Percentiles rank a stretch among this genome's conserved stretches.
Conservation (phyloP, 2,888 invertebrate species). For the Tetropium fuscum region DNA sequence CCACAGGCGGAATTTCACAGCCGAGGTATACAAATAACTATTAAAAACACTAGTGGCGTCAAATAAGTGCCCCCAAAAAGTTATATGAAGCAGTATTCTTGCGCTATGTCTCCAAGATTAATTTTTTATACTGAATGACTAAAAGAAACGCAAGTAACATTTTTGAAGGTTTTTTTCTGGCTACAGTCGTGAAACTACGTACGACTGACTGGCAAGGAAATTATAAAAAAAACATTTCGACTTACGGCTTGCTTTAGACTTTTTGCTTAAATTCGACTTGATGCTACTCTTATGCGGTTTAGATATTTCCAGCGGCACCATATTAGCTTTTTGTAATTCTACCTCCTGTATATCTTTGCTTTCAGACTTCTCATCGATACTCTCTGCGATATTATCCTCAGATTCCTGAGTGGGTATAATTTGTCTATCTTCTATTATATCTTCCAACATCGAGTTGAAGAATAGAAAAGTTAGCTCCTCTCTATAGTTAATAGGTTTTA, state of each 20-base stretch:
- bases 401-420: background rate
- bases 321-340: background rate
- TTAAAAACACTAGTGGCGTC: too few relatives aligned
- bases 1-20: too few relatives aligned
- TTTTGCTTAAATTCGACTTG: background rate
- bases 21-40: too few relatives aligned
- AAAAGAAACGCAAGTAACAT: too few relatives aligned
- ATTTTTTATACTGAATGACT: too few relatives aligned
- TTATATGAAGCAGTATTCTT: too few relatives aligned
- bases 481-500: conserved; percentile 38
- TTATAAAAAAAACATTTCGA: background rate
- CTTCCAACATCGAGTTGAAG: conserved; percentile 47
- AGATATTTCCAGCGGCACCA: background rate
- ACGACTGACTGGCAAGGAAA: too few relatives aligned
- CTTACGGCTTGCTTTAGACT: background rate
- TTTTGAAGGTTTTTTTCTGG: too few relatives aligned
- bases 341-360: background rate
- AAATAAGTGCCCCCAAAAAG: too few relatives aligned
- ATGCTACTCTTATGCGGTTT: conserved; percentile 1
- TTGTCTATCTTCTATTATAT: conserved; percentile 29
- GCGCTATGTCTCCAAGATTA: too few relatives aligned
- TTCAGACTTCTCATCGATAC: background rate
- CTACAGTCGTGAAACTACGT: too few relatives aligned
- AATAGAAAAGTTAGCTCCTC: conserved; percentile 49
- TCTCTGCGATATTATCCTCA: background rate